Evolutionary conservation across 2,888 invertebrate genomes (phyloP), one percentile per base, ranked within the genome.

Genomic region (Xestia rhomboidea): DNA sequence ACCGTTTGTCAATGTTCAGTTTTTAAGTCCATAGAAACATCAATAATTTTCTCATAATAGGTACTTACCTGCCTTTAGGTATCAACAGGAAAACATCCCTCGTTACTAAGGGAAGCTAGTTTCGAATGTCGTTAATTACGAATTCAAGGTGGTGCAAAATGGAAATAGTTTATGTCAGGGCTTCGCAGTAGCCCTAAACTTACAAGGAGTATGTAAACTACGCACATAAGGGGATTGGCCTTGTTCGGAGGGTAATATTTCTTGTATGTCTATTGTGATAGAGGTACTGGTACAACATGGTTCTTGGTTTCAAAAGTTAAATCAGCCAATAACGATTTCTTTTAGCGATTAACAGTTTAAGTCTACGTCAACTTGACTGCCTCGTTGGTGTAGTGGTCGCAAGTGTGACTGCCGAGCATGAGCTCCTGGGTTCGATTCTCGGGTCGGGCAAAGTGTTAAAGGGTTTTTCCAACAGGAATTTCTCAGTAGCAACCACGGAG

Each of bases 131-230:
- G 13, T 79, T 81, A 68, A 81, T 81, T 81, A 64, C 44, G 57
- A 62, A 76, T 54, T 76, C 60, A 76, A 63, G 62, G 73, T 62
- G 60, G 46, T n/a, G 51, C n/a, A 24, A 80, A 74, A 80, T 81
- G 62, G 81, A 68, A 80, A 79, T 79, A 75, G 67, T 80, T 79
- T 74, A 62, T 66, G 64, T 44, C 44, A 78, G 64, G 75, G 54
- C 46, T 68, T 27, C 34, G 18, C 2, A 54, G 73, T 51, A 38
- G 60, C 46, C 74, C 44, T 62, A 46, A 80, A 74, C 30, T 63
- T 68, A 54, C n/a, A 57, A 0, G 49, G 62, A 24, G 30, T 54
- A 30, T 80, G 46, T 68, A 54, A 80, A 80, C 21, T 80, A 67
- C 11, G 44, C 46, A 46, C 46, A 30, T 60, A 66, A 66, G 13